phyloP scores from a whole-genome alignment of 2,888 invertebrate species.

The Drosophila emarginata region DNA sequence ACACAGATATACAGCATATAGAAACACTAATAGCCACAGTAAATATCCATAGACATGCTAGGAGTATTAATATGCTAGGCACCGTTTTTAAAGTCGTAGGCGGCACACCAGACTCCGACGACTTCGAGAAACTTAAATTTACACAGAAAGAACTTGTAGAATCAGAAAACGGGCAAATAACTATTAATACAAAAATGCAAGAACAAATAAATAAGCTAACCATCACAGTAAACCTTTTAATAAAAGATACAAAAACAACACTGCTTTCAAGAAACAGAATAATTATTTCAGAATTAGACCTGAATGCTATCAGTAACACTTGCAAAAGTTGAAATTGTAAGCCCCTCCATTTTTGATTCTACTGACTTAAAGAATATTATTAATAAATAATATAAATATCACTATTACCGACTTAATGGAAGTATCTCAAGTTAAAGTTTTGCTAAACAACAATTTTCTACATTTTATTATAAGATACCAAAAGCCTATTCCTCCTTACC shows the following conservation, averaged over 20 bases:
- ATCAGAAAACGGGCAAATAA: too few relatives aligned
- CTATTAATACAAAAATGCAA: neutral
- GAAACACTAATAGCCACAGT: too few relatives aligned
- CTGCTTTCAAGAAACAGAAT: conserved; percentile 4
- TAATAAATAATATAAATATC: conserved; percentile 6
- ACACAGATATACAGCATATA: too few relatives aligned
- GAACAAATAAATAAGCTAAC: conserved; percentile 1
- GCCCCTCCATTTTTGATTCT: conserved; percentile 1
- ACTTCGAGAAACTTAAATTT: too few relatives aligned
- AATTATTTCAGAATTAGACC: too few relatives aligned
- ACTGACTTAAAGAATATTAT: conserved; percentile 5
- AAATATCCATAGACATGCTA: conserved; percentile 10
- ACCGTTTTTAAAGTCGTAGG: conserved; percentile 17
- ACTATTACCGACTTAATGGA: conserved; percentile 8
- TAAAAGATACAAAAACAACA: neutral
- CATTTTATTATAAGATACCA: neutral
- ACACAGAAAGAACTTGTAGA: too few relatives aligned
- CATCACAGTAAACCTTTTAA: neutral
- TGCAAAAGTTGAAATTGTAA: conserved; percentile 7
- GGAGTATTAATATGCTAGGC: too few relatives aligned
- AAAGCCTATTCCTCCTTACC: too few relatives aligned
- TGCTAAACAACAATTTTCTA: conserved; percentile 6
- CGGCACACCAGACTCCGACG: neutral
- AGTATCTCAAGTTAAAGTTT: neutral
- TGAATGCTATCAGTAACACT: too few relatives aligned